A percentile compares a stretch with the other conserved stretches of the same genome.
phyloP scores from a whole-genome alignment of 2,888 invertebrate genomes.

The Eupithecia exiguata region DNA sequence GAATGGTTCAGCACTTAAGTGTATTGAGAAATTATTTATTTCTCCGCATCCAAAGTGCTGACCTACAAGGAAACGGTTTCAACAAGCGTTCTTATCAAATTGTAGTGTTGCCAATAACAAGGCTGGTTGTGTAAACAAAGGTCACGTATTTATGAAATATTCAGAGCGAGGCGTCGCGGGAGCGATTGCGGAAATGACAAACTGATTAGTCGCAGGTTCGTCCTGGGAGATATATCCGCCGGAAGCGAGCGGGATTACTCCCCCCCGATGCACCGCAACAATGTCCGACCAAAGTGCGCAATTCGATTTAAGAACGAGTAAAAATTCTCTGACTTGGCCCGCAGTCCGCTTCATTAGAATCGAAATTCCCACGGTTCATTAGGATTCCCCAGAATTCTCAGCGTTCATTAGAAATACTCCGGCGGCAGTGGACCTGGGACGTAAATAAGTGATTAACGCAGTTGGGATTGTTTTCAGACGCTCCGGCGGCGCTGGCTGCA shows the following conservation, averaged over 20 bases:
- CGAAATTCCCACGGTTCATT: slow-evolving; percentile 82
- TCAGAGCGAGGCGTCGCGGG: slow-evolving; percentile 64
- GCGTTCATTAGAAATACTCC: slow-evolving; percentile 80
- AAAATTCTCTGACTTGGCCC: slow-evolving; percentile 59
- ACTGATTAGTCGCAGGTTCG: slow-evolving; percentile 78
- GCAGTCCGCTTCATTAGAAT: slow-evolving; percentile 72
- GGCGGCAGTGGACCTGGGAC: slow-evolving; percentile 72
- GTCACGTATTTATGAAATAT: slow-evolving; percentile 64
- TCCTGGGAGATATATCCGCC: slow-evolving; percentile 77
- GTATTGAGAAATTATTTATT: slow-evolving; percentile 35
- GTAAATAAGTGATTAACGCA: slow-evolving; percentile 84
- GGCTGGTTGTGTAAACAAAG: slow-evolving; percentile 53
- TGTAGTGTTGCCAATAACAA: slow-evolving; percentile 1
- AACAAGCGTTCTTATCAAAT: slow-evolving; percentile 1
- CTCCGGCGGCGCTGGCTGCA: slow-evolving; percentile 56
- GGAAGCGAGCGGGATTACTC: slow-evolving; percentile 77
- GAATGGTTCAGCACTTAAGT: slow-evolving; percentile 33
- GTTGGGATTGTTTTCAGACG: slow-evolving; percentile 81
- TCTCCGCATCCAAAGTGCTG: slow-evolving; percentile 23
- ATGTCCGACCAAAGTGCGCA: slow-evolving; percentile 64
- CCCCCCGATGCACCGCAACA: slow-evolving; percentile 71
- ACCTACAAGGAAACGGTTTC: slow-evolving; percentile 32
- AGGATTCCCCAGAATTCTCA: slow-evolving; percentile 75
- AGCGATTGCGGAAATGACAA: slow-evolving; percentile 80
- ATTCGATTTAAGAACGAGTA: slow-evolving; percentile 66